Evolutionary conservation across 2,797 vertebrate genomes (phyloP), one percentile per base, ranked within the genome.

Genomic region (Lagodon rhomboides): DNA sequence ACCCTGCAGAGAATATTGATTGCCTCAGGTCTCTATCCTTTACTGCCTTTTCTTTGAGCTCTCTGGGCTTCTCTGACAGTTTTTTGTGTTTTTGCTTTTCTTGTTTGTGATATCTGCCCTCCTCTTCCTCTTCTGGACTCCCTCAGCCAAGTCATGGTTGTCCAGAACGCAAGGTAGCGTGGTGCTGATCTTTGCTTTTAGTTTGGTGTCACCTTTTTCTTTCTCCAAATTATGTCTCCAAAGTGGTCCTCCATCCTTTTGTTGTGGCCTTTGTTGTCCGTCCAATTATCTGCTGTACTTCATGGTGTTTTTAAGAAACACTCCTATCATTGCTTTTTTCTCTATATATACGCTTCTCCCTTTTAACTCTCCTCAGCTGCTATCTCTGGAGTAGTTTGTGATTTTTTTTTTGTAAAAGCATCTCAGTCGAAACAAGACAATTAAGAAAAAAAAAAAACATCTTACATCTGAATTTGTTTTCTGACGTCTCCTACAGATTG

Each of bases 131-230:
- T 92, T 96, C 87, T 95, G 96, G 96, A 95, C 94, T 95, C 94
- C 94, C 96, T 93, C 97, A 99, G 98, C 91, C 98, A 99, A 99
- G 98, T 99, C 96, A 99, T 99, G 98, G 98, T 99, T 97, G 98
- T 99, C 96, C 98, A 99, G 97, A 99, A 99, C 89, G 98, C 98
- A 96, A 99, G 98, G 98, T 99, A 99, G 94, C 93, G 97, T 97
- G 93, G 68, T 91, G 80, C 93, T 95, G 94, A 89, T 92, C 86
- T 92, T 91, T 87, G 86, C 12, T 85, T 93, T 94, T 95, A 79
- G 62, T 88, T 94, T 93, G 74, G 87, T 93, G 87, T 92, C 73
- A 73, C 75, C 54, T 89, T 86, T 77, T 75, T 67, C 53, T 77
- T 84, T 86, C 47, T 72, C 64, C 80, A 59, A 82, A 62, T 76